Percentiles rank a stretch among this genome's conserved stretches.
Conservation (phyloP, 2,888 invertebrate genomes). For the Pyrocoelia pectoralis region DNA sequence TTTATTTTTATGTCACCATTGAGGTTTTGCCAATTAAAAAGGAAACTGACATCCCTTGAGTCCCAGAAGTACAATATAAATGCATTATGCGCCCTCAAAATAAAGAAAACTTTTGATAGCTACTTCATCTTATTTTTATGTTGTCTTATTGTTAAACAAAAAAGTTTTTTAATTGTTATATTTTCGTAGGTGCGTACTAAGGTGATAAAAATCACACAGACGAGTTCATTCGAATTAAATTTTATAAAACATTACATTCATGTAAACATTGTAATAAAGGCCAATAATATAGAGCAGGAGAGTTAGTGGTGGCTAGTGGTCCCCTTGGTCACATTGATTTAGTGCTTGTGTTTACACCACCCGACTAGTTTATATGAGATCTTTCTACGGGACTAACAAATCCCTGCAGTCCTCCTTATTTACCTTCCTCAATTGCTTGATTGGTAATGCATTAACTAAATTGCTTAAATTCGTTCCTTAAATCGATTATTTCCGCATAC, state of each 20-base stretch:
- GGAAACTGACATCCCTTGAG: slow-evolving; percentile 43
- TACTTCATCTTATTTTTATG: slow-evolving; percentile 29
- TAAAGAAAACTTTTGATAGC: slow-evolving; percentile 35
- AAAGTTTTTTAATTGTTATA: not conserved
- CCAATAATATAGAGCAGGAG: slow-evolving; percentile 23
- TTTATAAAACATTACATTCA: slow-evolving; percentile 12
- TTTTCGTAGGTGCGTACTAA: not conserved
- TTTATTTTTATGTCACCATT: slow-evolving; percentile 59
- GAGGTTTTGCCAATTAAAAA: slow-evolving; percentile 60
- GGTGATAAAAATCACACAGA: not conserved
- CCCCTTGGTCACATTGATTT: slow-evolving; percentile 46
- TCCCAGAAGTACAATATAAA: slow-evolving; percentile 42
- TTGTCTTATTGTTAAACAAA: slow-evolving; percentile 8
- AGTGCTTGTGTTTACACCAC: slow-evolving; percentile 46
- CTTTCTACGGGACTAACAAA: slow-evolving; percentile 21
- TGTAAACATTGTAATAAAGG: slow-evolving; percentile 29
- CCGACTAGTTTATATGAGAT: slow-evolving; percentile 38
- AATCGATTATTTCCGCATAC: not conserved
- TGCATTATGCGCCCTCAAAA: slow-evolving; percentile 43
- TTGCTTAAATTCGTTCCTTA: slow-evolving; percentile 42
- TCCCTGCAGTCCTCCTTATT: slow-evolving; percentile 28
- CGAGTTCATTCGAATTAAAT: not conserved
- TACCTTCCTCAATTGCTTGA: slow-evolving; percentile 38
- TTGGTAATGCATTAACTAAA: slow-evolving; percentile 42
- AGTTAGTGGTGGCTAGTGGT: slow-evolving; percentile 28